A percentile compares a stretch with the other conserved stretches of the same genome.
phyloP scores from a whole-genome alignment of 2,797 vertebrate species.

The Avahi laniger region DNA sequence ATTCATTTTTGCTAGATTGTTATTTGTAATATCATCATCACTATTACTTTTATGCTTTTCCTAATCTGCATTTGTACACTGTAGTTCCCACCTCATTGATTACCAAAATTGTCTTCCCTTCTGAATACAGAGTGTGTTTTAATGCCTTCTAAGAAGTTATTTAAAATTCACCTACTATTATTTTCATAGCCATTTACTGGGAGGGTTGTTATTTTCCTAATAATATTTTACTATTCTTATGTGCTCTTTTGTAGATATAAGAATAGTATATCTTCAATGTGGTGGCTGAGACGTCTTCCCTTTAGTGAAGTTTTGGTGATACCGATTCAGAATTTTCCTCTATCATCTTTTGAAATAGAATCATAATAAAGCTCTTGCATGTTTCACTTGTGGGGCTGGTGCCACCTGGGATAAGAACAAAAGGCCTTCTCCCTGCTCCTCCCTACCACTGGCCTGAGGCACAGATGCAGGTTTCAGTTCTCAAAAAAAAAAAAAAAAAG shows the following conservation, averaged over 20 bases:
- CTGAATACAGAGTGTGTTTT: not conserved
- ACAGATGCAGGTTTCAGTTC: too few relatives aligned
- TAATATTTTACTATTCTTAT: not conserved
- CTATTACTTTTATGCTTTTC: not conserved
- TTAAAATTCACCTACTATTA: not conserved
- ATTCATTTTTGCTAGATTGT: not conserved
- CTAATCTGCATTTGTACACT: not conserved
- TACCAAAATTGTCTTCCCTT: not conserved
- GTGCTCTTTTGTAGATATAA: not conserved
- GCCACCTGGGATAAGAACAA: too few relatives aligned
- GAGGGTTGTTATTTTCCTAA: not conserved
- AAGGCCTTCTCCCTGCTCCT: too few relatives aligned
- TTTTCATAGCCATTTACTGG: not conserved
- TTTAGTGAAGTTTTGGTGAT: not conserved
- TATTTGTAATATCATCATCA: not conserved
- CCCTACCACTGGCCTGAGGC: too few relatives aligned
- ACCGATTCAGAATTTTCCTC: not conserved
- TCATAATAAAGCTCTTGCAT: not conserved
- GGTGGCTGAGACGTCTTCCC: not conserved
- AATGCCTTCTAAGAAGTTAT: not conserved
- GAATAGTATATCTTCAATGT: not conserved
- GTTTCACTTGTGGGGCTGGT: not conserved
- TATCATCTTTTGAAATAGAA: not conserved
- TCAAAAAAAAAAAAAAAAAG: too few relatives aligned
- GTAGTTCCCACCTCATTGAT: not conserved